Percentiles rank a stretch among this genome's conserved stretches.
Evolutionary conservation across 2,888 invertebrate species (phyloP).

Genomic region (Dascillus cervinus): DNA sequence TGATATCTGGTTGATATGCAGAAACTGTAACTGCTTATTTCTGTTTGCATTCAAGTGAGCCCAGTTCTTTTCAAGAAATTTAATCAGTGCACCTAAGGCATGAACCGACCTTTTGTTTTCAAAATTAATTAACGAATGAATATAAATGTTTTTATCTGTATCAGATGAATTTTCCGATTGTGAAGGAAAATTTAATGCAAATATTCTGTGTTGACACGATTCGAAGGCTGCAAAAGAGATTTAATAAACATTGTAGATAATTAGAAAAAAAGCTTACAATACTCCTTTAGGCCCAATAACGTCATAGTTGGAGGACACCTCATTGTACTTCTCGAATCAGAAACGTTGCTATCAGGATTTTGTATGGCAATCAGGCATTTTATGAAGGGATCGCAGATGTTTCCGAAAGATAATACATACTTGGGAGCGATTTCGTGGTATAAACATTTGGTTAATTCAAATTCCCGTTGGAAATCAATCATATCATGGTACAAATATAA

Average conservation of each 20-base stretch:
- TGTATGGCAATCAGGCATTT: slow-evolving; percentile 28
- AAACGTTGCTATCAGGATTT: slow-evolving; percentile 18
- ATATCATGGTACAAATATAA: slow-evolving; percentile 62
- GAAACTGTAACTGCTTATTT: slow-evolving; percentile 47
- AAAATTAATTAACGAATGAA: slow-evolving; percentile 58
- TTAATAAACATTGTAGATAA: slow-evolving; percentile 1
- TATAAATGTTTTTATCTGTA: slow-evolving; percentile 49
- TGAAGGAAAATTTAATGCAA: slow-evolving; percentile 47
- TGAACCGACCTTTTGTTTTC: slow-evolving; percentile 55
- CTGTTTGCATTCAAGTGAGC: slow-evolving; percentile 25
- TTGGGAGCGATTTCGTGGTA: slow-evolving; percentile 55
- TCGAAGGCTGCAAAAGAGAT: slow-evolving; percentile 43
- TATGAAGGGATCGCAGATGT: slow-evolving; percentile 46
- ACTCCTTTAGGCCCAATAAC: slow-evolving; percentile 51
- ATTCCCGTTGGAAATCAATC: slow-evolving; percentile 56
- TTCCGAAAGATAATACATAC: slow-evolving; percentile 48
- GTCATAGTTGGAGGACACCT: slow-evolving; percentile 45
- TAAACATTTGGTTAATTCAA: slow-evolving; percentile 50
- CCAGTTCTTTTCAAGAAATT: slow-evolving; percentile 63
- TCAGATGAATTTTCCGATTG: slow-evolving; percentile 42
- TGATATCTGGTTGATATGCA: slow-evolving; percentile 51
- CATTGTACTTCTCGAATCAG: slow-evolving; percentile 24
- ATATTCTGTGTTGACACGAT: slow-evolving; percentile 50
- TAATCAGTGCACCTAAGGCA: slow-evolving; percentile 63
- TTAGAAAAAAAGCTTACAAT: slow-evolving; percentile 39